These are phyloP conservation scores for Tetranychus truncatus DNA, from an alignment of 2,888 invertebrate species.

Conservation along the genomic window DNA sequence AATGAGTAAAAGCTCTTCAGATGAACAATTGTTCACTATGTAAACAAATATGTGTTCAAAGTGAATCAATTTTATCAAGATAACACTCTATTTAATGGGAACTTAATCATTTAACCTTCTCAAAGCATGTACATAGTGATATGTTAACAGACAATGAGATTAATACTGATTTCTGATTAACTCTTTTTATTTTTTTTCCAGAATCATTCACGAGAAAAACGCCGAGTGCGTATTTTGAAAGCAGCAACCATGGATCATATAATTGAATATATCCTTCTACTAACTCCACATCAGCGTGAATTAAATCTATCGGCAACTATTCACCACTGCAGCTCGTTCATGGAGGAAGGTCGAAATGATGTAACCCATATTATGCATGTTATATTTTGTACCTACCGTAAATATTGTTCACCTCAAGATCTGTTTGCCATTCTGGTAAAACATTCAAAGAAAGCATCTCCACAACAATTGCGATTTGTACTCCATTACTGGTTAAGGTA, in stretches of 20 bases:
- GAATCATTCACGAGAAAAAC: conserved; percentile 96
- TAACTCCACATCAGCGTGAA: conserved; percentile 16
- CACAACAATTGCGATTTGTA: conserved; percentile 21
- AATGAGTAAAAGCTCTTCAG: neutral
- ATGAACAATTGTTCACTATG: neutral
- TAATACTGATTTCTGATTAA: neutral
- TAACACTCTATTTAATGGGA: neutral
- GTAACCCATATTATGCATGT: conserved; percentile 23
- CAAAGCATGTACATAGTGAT: neutral
- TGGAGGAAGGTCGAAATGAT: conserved; percentile 22
- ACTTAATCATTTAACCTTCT: neutral
- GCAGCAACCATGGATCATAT: conserved; percentile 82
- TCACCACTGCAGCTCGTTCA: neutral
- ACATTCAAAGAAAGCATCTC: conserved; percentile 6
- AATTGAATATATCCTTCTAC: conserved; percentile 45
- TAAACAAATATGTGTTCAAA: neutral
- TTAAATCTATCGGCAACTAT: conserved; percentile 4
- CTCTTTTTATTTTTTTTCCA: conserved; percentile 31
- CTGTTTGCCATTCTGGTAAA: conserved; percentile 15
- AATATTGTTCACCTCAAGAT: conserved; percentile 17
- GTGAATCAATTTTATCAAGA: too few relatives aligned
- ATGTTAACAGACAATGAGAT: neutral
- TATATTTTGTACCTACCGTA: conserved; percentile 22
- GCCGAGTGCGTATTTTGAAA: conserved; percentile 76
- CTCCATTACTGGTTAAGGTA: conserved; percentile 93